Evolutionary conservation across 2,888 invertebrate species (phyloP).

Genomic region (Acanthosoma haemorrhoidale): DNA sequence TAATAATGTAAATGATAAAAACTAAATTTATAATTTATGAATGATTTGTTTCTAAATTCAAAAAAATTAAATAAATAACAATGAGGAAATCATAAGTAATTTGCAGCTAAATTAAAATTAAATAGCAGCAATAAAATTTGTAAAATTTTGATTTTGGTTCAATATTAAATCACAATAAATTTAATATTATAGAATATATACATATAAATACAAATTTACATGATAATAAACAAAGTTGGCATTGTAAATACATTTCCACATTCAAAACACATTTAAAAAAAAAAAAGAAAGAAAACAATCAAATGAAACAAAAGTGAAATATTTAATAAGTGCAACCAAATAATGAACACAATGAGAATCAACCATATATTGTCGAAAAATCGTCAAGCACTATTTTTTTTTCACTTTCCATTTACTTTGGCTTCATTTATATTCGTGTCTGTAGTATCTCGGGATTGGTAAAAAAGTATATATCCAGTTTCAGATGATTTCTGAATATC

Average conservation of each 20-base stretch:
- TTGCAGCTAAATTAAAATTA: neutral
- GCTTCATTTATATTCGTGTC: slow-evolving; percentile 40
- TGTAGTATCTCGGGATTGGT: slow-evolving; percentile 75
- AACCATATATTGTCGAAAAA: neutral
- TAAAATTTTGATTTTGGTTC: slow-evolving; percentile 5
- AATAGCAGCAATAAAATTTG: neutral
- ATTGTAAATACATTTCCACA: neutral
- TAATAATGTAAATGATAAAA: neutral
- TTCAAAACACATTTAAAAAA: neutral
- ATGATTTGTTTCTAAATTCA: neutral
- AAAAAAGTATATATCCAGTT: slow-evolving; percentile 99
- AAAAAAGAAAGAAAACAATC: neutral
- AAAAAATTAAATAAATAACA: slow-evolving; percentile 8
- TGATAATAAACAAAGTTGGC: neutral
- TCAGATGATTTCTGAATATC: slow-evolving; percentile 99
- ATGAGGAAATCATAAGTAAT: neutral
- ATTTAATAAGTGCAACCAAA: neutral
- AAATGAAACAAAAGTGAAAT: neutral
- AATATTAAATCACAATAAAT: slow-evolving; percentile 13
- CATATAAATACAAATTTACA: slow-evolving; percentile 4
- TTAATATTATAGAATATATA: neutral
- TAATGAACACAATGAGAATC: neutral
- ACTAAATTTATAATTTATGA: neutral
- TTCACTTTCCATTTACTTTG: slow-evolving; percentile 41
- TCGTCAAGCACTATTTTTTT: neutral